Base-by-base conservation (phyloP, 2,797 vertebrate species). In the Enteromius treurensis region DNA sequence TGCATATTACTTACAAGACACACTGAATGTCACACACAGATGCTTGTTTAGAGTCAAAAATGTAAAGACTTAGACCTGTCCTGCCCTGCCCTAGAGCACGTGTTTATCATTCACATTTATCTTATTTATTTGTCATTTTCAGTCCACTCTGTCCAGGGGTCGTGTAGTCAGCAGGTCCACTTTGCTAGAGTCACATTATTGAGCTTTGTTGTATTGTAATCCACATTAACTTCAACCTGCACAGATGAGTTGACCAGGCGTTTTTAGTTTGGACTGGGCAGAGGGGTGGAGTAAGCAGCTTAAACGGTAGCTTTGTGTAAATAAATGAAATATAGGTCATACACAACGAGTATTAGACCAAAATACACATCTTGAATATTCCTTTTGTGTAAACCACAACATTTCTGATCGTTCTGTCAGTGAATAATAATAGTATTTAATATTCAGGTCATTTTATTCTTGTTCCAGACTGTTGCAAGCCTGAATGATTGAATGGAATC, bases 121-220 rank as follows among this genome's bases (percentile, higher is more conserved):
- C 69, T 40, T 26, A 26, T 26, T 26, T 26, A 26, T 19, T 74
- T 74, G 70, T 67, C 29, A 53, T 74, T 74, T 29, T 26, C 29
- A 65, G 45, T 81, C 26, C 15, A 10, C 60, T 51, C 21, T 81
- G 29, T 81, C 42, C 82, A 86, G 84, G 86, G 84, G 29, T 65
- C 71, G 8, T 65, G 15, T 60, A 80, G 34, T 80, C 65, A 55
- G 32, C 71, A 76, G 29, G 60, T 68, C 55, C 34, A 34, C 17
- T 37, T 23, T 58, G 34, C 73, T 40, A 82, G 79, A 76, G 84
- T 90, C 90, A 88, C 89, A 86, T 92, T 88, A 90, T 88, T 83
- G 47, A 76, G 87, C 87, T 91, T 90, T 88, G 34, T 65, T 51
- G 70, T 37, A 19, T 21, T 32, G 79, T 88, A 77, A 84, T 91